phyloP scores from a whole-genome alignment of 2,888 invertebrate genomes.

The Escarpia spicata region DNA sequence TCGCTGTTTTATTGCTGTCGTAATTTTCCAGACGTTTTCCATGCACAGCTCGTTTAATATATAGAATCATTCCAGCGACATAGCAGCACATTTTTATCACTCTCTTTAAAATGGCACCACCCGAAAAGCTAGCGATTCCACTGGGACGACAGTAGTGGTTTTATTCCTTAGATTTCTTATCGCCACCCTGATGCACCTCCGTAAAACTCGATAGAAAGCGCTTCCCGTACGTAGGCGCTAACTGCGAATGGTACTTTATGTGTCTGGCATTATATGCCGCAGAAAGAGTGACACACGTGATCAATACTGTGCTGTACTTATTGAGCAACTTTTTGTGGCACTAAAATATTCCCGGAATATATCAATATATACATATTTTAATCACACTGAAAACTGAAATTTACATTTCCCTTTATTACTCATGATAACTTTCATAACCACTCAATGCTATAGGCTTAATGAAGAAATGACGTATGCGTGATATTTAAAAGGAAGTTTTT shows the following conservation, averaged over 20 bases:
- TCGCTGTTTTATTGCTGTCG: neutral
- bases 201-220: neutral
- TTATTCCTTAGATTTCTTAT: neutral
- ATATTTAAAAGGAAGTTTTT: no score
- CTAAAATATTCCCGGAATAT: neutral
- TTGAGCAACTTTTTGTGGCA: neutral
- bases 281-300: neutral
- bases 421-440: no score
- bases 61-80: neutral
- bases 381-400: no score
- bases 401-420: no score
- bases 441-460: no score
- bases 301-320: neutral
- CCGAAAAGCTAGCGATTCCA: neutral
- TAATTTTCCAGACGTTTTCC: neutral
- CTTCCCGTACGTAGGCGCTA: neutral
- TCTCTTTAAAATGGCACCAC: neutral
- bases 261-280: neutral
- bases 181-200: neutral
- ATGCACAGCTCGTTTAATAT: neutral
- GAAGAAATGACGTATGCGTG: no score
- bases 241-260: neutral
- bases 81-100: neutral
- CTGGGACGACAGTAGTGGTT: neutral
- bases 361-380: neutral